phyloP scores from a whole-genome alignment of 1,140 invertebrate species.

The Drosophila oshimai region DNA sequence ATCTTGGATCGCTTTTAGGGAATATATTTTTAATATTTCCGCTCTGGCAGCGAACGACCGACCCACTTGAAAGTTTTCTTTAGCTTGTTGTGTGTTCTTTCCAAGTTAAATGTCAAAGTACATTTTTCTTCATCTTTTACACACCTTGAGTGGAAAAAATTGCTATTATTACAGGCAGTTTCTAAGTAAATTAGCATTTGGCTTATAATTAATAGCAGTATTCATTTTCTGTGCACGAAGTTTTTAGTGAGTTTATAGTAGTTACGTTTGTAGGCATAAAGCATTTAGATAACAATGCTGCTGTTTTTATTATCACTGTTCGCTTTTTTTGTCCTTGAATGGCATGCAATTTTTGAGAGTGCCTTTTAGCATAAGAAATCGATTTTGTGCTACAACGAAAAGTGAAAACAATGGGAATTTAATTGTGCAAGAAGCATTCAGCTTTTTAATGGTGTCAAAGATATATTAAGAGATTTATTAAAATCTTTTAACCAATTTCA shows the following conservation, averaged over 20 bases:
- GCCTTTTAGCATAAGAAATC: neutral
- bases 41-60: neutral
- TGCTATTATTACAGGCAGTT: too few relatives aligned
- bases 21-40: conserved; percentile 21
- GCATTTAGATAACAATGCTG: neutral
- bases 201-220: too few relatives aligned
- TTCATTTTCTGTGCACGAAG: too few relatives aligned
- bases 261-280: neutral
- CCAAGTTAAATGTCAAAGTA: neutral
- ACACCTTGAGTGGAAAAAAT: too few relatives aligned
- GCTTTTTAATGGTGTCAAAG: neutral
- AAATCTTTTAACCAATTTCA: neutral
- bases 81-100: neutral
- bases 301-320: neutral
- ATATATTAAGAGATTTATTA: neutral
- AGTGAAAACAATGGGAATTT: too few relatives aligned
- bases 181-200: too few relatives aligned
- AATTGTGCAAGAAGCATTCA: neutral
- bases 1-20: conserved; percentile 19
- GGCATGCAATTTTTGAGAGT: neutral
- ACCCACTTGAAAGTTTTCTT: neutral
- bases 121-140: too few relatives aligned
- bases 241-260: too few relatives aligned
- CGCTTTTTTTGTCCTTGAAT: neutral
- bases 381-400: neutral